Evolutionary conservation across 2,888 invertebrate genomes (phyloP).

Genomic region (Cerceris ruficornis): DNA sequence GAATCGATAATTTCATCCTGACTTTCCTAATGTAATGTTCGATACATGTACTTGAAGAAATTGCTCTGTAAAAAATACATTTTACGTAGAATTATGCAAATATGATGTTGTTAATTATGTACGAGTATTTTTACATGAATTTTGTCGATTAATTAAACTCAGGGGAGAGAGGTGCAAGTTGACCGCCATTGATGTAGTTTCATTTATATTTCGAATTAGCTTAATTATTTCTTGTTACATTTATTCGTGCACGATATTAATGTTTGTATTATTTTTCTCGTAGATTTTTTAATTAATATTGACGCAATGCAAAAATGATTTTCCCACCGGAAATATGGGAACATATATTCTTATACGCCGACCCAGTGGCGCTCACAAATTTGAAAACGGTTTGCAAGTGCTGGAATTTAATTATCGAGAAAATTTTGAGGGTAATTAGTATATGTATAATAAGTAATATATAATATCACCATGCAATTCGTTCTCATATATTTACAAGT

Average conservation of each 20-base stretch:
- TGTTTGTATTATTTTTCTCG: neutral
- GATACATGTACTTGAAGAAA: too few relatives aligned
- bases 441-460: neutral
- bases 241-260: neutral
- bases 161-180: neutral
- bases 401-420: conserved; percentile 66
- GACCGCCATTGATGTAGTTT: neutral
- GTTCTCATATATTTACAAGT: too few relatives aligned
- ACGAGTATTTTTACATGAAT: neutral
- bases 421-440: conserved; percentile 61
- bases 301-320: conserved; percentile 41
- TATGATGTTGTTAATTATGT: neutral
- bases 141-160: neutral
- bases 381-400: conserved; percentile 61
- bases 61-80: too few relatives aligned
- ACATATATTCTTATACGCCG: conserved; percentile 62
- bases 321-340: conserved; percentile 75
- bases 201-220: neutral
- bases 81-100: too few relatives aligned
- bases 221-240: neutral
- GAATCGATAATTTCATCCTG: too few relatives aligned
- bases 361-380: conserved; percentile 60
- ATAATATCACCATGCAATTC: neutral
- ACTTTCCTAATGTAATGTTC: too few relatives aligned
- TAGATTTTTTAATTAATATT: neutral